A percentile compares a stretch with the other conserved stretches of the same genome.
Evolutionary conservation across 53 echinoderm and acorn worm genomes (phyloP).

Genomic region (Patiria pectinifera): DNA sequence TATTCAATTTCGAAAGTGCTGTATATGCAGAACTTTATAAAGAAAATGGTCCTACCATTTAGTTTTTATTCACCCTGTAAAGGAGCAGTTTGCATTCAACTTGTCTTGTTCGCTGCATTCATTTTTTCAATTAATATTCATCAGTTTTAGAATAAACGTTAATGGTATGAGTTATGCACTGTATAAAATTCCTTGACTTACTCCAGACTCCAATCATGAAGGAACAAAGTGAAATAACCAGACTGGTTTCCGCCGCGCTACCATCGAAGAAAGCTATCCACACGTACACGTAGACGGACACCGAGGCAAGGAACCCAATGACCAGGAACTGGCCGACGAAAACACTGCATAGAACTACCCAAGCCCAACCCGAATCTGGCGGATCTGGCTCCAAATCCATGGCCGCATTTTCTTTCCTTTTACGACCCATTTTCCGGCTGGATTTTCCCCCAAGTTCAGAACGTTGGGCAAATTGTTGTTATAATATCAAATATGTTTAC

Average conservation of each 20-base stretch:
- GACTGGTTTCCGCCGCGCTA: conserved; percentile 50
- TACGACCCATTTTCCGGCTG: background rate
- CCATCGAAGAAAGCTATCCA: conserved; percentile 49
- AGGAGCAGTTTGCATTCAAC: no score
- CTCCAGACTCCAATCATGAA: conserved; percentile 41
- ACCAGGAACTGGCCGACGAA: background rate
- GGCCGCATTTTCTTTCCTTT: background rate
- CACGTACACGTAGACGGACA: conserved; percentile 42
- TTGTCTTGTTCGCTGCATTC: background rate
- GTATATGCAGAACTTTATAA: no score
- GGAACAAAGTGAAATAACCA: conserved; percentile 41
- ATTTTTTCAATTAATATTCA: background rate
- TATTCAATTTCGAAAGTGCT: no score
- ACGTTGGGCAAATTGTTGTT: background rate
- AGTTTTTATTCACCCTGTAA: no score
- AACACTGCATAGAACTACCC: conserved; percentile 20
- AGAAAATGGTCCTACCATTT: no score
- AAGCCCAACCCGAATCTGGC: conserved; percentile 51
- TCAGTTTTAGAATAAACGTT: no score
- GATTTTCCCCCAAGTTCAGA: background rate
- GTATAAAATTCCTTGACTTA: background rate
- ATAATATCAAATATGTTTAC: background rate
- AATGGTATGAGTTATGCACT: background rate
- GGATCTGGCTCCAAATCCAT: background rate
- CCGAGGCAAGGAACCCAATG: conserved; percentile 23